A percentile compares a stretch with the other conserved stretches of the same genome.
Conservation (phyloP, 1,140 invertebrate species). For the Whitmania pigra region DNA sequence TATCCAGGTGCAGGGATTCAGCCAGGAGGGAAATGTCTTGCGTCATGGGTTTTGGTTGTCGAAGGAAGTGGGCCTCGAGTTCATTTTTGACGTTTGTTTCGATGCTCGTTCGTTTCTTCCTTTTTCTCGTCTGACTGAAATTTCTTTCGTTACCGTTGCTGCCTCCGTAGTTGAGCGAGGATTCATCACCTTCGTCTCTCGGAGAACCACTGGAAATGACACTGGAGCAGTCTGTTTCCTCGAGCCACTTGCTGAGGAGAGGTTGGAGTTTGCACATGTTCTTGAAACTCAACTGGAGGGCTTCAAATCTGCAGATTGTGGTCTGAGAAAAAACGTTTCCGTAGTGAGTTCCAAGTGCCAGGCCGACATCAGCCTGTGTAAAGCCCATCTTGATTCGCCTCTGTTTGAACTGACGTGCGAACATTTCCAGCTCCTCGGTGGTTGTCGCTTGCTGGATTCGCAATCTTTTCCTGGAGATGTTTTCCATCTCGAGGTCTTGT, state of each 20-base stretch:
- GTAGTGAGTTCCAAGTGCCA: conserved; percentile 94
- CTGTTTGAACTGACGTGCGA: conserved; percentile 99
- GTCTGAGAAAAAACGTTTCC: conserved; percentile 99
- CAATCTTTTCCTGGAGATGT: conserved; percentile 48
- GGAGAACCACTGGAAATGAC: neutral
- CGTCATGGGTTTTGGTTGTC: conserved; percentile 94
- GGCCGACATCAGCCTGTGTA: conserved; percentile 85
- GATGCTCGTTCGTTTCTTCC: conserved; percentile 97
- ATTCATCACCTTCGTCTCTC: neutral
- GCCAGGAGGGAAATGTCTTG: conserved; percentile 90
- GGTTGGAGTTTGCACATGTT: conserved; percentile 99
- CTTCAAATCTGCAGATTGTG: conserved; percentile 98
- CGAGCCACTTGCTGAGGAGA: conserved; percentile 92
- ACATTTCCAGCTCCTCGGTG: conserved; percentile 94
- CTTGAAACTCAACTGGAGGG: conserved; percentile 94
- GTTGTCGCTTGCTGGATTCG: conserved; percentile 42
- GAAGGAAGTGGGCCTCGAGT: conserved; percentile 93
- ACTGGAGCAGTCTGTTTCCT: conserved; percentile 72
- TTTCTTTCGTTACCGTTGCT: conserved; percentile 95
- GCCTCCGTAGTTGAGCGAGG: conserved; percentile 60
- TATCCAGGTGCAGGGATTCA: conserved; percentile 87
- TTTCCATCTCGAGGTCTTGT: too few relatives aligned
- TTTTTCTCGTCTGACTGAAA: conserved; percentile 84
- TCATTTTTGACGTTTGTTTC: conserved; percentile 96
- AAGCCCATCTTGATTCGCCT: conserved; percentile 91